phyloP scores from a whole-genome alignment of 2,113 vertebrate species.

The Zootoca vivipara region DNA sequence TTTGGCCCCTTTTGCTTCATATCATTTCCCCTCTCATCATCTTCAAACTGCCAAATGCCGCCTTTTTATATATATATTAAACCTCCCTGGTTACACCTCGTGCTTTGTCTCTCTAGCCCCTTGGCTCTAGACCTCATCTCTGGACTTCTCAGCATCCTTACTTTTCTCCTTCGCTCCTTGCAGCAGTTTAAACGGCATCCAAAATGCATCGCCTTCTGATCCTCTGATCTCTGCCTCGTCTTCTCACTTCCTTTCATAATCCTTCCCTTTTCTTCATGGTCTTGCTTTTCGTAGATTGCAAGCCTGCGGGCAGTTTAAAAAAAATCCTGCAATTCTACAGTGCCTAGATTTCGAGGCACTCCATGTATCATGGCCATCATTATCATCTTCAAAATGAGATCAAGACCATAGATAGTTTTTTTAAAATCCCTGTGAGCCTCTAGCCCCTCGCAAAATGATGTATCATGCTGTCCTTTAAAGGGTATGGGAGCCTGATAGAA shows the following conservation, averaged over 20 bases:
- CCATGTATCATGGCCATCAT: not conserved
- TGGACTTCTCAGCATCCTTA: not conserved
- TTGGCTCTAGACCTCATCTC: not conserved
- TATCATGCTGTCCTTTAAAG: not conserved
- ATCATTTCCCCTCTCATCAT: not conserved
- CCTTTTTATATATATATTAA: not conserved
- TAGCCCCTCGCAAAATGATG: not conserved
- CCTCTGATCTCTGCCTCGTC: not conserved
- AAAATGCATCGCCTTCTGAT: not conserved
- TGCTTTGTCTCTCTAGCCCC: not conserved
- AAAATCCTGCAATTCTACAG: not conserved
- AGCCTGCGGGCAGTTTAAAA: not conserved
- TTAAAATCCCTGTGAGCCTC: not conserved
- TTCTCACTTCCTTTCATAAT: not conserved
- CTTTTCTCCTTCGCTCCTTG: not conserved
- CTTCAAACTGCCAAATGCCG: not conserved
- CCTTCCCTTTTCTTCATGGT: not conserved
- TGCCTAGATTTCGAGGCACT: not conserved
- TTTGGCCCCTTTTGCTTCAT: not conserved
- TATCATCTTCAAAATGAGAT: not conserved
- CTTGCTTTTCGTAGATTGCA: not conserved
- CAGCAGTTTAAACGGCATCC: not conserved
- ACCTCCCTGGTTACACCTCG: not conserved
- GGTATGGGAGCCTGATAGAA: not conserved
- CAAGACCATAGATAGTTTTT: not conserved